phyloP scores from a whole-genome alignment of 92 coral and sea anemone species.

The Desmophyllum pertusum region DNA sequence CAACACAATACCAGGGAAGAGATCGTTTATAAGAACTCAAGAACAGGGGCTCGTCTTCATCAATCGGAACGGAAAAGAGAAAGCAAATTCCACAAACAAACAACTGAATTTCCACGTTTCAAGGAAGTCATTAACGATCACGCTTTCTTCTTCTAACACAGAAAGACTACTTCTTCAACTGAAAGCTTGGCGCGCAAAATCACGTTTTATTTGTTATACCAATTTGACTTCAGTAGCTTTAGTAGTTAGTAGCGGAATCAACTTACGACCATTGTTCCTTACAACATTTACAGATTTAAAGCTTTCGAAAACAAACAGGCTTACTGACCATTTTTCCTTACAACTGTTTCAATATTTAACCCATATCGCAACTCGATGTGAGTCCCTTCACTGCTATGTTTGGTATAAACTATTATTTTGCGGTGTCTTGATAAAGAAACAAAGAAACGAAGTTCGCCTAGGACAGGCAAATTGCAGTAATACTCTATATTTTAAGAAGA shows the following conservation, averaged over 20 bases:
- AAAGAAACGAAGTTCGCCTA: background rate
- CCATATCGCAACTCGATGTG: too few relatives aligned
- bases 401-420: too few relatives aligned
- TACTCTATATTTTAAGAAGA: background rate
- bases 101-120: too few relatives aligned
- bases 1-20: conserved; percentile 87
- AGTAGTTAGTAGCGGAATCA: background rate
- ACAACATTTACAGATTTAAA: background rate
- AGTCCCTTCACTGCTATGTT: too few relatives aligned
- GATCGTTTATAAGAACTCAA: conserved; percentile 86
- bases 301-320: background rate
- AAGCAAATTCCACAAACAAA: background rate
- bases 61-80: conserved; percentile 49
- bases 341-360: too few relatives aligned
- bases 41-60: conserved; percentile 87
- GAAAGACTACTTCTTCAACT: background rate
- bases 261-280: too few relatives aligned
- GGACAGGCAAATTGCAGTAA: too few relatives aligned
- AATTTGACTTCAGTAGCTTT: background rate
- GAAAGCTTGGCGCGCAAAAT: background rate
- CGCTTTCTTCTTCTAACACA: background rate
- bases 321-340: too few relatives aligned
- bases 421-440: too few relatives aligned
- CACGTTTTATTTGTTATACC: too few relatives aligned
- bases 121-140: background rate